Percentiles rank a stretch among this genome's conserved stretches.
Conservation (phyloP, 2,797 vertebrate species). For the Brachyrhaphis roseni region DNA sequence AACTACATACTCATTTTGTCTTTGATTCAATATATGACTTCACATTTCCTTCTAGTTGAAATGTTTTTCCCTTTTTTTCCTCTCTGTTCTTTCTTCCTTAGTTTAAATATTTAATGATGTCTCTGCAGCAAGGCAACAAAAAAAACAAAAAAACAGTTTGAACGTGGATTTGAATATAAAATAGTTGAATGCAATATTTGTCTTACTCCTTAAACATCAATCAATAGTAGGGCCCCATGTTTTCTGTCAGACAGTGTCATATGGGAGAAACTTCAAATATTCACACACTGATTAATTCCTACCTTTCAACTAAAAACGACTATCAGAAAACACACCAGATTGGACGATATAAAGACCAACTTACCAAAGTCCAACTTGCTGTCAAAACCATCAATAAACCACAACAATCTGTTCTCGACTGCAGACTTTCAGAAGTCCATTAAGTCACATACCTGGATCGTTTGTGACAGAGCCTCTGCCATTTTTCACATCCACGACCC, state of each 20-base stretch:
- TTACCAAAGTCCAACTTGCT: neutral
- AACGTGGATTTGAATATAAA: neutral
- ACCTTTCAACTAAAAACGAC: neutral
- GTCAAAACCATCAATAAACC: neutral
- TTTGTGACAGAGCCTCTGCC: slow-evolving; percentile 88
- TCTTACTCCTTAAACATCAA: neutral
- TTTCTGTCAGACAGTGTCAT: neutral
- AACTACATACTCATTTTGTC: neutral
- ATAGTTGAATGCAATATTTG: neutral
- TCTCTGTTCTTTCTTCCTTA: too few species aligned
- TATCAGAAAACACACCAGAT: neutral
- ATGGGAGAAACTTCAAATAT: neutral
- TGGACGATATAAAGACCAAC: neutral
- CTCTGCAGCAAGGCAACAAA: neutral
- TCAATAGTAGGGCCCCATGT: neutral
- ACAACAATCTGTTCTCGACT: neutral
- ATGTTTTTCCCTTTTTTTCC: too few species aligned
- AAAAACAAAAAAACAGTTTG: too few species aligned
- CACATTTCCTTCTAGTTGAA: too few species aligned
- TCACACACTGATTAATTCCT: neutral
- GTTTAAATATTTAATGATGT: neutral
- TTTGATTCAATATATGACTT: neutral
- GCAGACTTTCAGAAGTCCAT: neutral
- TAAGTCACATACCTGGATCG: slow-evolving; percentile 83
- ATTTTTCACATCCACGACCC: slow-evolving; percentile 95